phyloP scores from a whole-genome alignment of 2,113 vertebrate genomes.

The Hyperoodon ampullatus region DNA sequence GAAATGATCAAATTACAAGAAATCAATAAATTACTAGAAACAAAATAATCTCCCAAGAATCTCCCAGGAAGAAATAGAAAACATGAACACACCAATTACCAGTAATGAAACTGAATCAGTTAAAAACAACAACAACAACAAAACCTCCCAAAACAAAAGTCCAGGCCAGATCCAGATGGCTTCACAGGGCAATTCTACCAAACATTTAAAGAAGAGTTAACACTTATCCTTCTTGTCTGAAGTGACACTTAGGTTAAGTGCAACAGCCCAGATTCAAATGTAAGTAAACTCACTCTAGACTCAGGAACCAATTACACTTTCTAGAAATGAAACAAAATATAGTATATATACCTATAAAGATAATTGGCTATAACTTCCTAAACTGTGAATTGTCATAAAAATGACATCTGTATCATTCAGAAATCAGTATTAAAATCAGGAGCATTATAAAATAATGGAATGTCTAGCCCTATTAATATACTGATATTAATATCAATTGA shows the following conservation, averaged over 20 bases:
- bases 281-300: neutral
- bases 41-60: neutral
- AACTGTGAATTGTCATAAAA: neutral
- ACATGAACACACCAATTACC: neutral
- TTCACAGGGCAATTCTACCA: neutral
- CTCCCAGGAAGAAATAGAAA: neutral
- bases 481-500: neutral
- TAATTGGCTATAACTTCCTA: neutral
- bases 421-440: conserved; percentile 4
- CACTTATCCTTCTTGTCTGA: neutral
- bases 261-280: neutral
- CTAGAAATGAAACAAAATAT: neutral
- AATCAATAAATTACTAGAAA: neutral
- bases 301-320: neutral
- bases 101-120: no score
- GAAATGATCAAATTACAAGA: neutral
- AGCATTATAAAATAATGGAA: neutral
- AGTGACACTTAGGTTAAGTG: neutral
- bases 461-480: neutral
- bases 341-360: neutral
- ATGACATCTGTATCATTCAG: neutral
- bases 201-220: neutral
- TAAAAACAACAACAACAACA: no score
- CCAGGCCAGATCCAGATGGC: neutral
- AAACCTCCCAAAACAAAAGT: neutral